Evolutionary conservation across 2,797 vertebrate species (phyloP).

Genomic region (Sebastes baramenuke): DNA sequence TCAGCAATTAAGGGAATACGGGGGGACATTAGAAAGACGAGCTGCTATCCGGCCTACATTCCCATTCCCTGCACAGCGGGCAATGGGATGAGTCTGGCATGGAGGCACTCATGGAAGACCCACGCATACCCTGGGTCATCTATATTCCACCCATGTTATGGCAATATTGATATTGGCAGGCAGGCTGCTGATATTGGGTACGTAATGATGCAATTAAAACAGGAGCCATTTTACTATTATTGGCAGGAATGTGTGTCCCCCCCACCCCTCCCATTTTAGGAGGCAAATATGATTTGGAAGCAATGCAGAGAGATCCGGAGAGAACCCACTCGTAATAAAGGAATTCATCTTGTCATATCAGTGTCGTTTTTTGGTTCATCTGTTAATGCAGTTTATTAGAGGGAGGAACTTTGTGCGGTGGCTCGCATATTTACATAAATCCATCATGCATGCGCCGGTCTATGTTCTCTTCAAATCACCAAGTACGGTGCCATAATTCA

Average conservation of each 20-base stretch:
- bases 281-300: constrained; percentile 87
- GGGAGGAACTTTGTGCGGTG: constrained; percentile 49
- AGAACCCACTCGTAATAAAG: constrained; percentile 82
- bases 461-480: constrained; percentile 58
- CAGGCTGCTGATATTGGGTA: constrained; percentile 87
- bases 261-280: constrained; percentile 74
- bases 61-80: constrained; percentile 81
- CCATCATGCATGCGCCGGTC: constrained; percentile 36
- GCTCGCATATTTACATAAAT: constrained; percentile 65
- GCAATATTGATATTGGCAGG: constrained; percentile 90
- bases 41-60: constrained; percentile 81
- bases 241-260: constrained; percentile 74
- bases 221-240: constrained; percentile 87
- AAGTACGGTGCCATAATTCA: constrained; percentile 75
- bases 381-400: constrained; percentile 79
- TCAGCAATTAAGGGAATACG: constrained; percentile 86
- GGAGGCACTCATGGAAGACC: constrained; percentile 76
- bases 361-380: constrained; percentile 71
- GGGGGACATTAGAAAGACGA: constrained; percentile 87
- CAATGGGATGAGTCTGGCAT: constrained; percentile 79
- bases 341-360: constrained; percentile 82
- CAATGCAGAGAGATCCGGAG: constrained; percentile 77
- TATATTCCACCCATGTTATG: constrained; percentile 86
- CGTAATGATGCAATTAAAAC: constrained; percentile 90
- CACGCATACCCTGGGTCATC: constrained; percentile 86